Percentiles rank a stretch among this genome's conserved stretches.
These are phyloP conservation scores for Takifugu bimaculatus DNA, from an alignment of 2,113 vertebrate species.

Conservation along the genomic window DNA sequence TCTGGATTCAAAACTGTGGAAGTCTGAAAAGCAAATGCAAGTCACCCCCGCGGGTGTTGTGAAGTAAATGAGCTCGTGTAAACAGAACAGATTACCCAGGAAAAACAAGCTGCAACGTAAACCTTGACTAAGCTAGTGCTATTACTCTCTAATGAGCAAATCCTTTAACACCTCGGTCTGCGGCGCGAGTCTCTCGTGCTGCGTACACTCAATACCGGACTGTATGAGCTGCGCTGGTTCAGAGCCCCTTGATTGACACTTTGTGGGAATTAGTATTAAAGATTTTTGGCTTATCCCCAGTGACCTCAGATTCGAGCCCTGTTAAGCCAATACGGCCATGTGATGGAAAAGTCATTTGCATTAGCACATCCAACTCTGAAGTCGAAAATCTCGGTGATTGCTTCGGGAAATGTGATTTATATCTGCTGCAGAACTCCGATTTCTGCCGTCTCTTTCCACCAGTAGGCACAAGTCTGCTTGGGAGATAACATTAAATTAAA, in stretches of 20 bases:
- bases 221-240: constrained; percentile 20
- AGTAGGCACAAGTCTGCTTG: no score
- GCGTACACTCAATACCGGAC: constrained; percentile 24
- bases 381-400: neutral
- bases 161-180: constrained; percentile 24
- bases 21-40: constrained; percentile 43
- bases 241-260: constrained; percentile 49
- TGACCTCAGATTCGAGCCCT: constrained; percentile 42
- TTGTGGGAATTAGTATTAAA: constrained; percentile 55
- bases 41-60: constrained; percentile 31
- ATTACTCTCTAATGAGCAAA: constrained; percentile 32
- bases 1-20: constrained; percentile 22
- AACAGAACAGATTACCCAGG: constrained; percentile 50
- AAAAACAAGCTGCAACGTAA: constrained; percentile 41
- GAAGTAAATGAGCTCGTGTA: constrained; percentile 54
- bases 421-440: neutral
- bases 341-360: constrained; percentile 21
- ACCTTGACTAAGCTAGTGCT: constrained; percentile 49
- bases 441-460: neutral
- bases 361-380: constrained; percentile 37
- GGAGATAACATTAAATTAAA: no score
- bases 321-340: constrained; percentile 14
- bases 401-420: neutral
- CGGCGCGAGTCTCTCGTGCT: neutral
- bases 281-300: constrained; percentile 55